These are phyloP conservation scores for Diplolepis rosae DNA, from an alignment of 2,888 invertebrate genomes.

Conservation along the genomic window DNA sequence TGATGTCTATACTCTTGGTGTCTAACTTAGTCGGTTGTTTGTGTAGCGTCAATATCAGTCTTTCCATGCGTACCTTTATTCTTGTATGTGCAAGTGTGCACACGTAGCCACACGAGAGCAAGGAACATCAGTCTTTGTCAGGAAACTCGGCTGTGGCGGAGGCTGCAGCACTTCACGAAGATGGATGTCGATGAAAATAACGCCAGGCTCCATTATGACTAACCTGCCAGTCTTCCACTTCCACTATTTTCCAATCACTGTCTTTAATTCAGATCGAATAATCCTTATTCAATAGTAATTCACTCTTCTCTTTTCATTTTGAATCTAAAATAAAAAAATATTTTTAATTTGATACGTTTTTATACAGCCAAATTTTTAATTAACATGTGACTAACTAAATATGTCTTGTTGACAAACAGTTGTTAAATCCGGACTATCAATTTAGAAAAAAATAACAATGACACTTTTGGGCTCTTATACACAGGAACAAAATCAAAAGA, in stretches of 20 bases:
- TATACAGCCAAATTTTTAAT: too few species aligned
- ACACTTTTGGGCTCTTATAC: too few species aligned
- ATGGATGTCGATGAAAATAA: slow-evolving; percentile 58
- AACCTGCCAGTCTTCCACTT: slow-evolving; percentile 2
- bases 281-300: too few species aligned
- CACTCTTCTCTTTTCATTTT: too few species aligned
- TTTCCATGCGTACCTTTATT: neutral
- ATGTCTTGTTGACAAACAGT: too few species aligned
- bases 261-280: neutral
- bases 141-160: slow-evolving; percentile 49
- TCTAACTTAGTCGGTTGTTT: slow-evolving; percentile 45
- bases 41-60: slow-evolving; percentile 45
- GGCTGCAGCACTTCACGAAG: slow-evolving; percentile 55
- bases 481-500: too few species aligned
- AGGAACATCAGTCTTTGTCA: slow-evolving; percentile 57
- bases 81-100: slow-evolving; percentile 24
- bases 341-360: too few species aligned
- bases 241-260: neutral
- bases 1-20: slow-evolving; percentile 47
- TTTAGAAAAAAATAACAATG: too few species aligned
- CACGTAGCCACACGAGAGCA: slow-evolving; percentile 33
- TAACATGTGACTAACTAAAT: too few species aligned
- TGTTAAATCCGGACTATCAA: too few species aligned
- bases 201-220: slow-evolving; percentile 47
- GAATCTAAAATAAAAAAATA: too few species aligned